These are phyloP conservation scores for Drosophila lacicola DNA, from an alignment of 2,888 invertebrate species.

Conservation along the genomic window DNA sequence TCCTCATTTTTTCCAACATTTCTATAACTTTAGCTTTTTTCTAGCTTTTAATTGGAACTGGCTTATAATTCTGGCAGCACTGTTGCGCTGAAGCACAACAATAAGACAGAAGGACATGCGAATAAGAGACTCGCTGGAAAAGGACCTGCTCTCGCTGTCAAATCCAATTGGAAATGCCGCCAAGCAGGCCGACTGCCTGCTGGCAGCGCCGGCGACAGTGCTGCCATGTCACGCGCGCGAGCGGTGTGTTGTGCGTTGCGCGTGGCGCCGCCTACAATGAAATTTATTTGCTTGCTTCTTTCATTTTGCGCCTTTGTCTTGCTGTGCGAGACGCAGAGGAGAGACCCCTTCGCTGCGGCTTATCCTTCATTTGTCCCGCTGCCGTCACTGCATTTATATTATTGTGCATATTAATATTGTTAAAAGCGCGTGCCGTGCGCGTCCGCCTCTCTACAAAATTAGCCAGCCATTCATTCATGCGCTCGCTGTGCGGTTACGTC, in stretches of 20 bases:
- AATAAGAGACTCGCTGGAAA: slow-evolving; percentile 21
- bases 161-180: slow-evolving; percentile 39
- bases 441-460: slow-evolving; percentile 66
- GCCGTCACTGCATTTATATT: slow-evolving; percentile 46
- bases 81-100: neutral
- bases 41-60: neutral
- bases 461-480: slow-evolving; percentile 70
- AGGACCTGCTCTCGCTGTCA: slow-evolving; percentile 25
- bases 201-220: slow-evolving; percentile 23
- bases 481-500: slow-evolving; percentile 46
- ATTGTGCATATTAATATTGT: slow-evolving; percentile 77
- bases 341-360: slow-evolving; percentile 18
- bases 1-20: no score
- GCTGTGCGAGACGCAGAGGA: neutral
- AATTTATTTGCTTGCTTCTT: slow-evolving; percentile 61
- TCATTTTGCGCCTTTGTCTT: slow-evolving; percentile 35
- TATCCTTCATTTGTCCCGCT: slow-evolving; percentile 54
- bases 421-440: slow-evolving; percentile 65
- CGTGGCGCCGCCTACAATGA: slow-evolving; percentile 42
- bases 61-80: neutral
- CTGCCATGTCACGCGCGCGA: slow-evolving; percentile 63
- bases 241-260: neutral
- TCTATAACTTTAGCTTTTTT: neutral
- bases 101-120: slow-evolving; percentile 7
- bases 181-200: slow-evolving; percentile 20